Base-by-base conservation (phyloP, 2,113 vertebrate genomes). In the Opisthocomus hoazin region DNA sequence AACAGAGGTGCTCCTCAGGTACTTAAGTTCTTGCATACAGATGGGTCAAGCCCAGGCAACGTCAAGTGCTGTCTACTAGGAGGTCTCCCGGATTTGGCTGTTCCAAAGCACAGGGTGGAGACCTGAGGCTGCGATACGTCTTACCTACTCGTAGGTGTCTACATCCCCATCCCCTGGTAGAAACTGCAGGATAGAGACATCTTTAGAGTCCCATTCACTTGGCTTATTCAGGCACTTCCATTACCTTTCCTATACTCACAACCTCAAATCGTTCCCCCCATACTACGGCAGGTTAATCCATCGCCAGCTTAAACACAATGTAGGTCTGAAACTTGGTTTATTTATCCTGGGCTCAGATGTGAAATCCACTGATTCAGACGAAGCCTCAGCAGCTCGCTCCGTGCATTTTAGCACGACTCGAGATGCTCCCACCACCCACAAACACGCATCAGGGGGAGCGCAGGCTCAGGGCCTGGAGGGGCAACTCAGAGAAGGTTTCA, bases 401-500 rank as follows among this genome's bases (percentile, higher is more conserved):
- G 29, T 34, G 48, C 83, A 23, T 20, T 41, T 66, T 22, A 41
- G 54, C 53, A 19, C 0, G 5, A 70, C 14, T 48, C 1, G 1
- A 57, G 73, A 74, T 29, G 80, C 36, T 87, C 60, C 80, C 80
- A 60, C 36, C 69, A 34, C 80, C 84, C 87, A 23, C 56, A 56
- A 61, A n/a, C 11, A 30, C 1, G 5, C 63, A 16, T 14, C 4
- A 0, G 2, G 13, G 1, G 11, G 6, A 56, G 27, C 0, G 6
- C 18, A 43, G 75, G 22, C 23, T 43, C 41, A 88, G 79, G 66
- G 68, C 54, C 53, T 21, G 32, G 21, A 89, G 73, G 39, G 36
- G 36, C 56, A 84, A 82, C 87, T 81, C 48, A 48, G 50, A 63
- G 14, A 21, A 84, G 24, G 26, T 48, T 87, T 66, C n/a, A 48